Evolutionary conservation across 1,140 invertebrate species (phyloP).

Genomic region (Berghia stephanieae): DNA sequence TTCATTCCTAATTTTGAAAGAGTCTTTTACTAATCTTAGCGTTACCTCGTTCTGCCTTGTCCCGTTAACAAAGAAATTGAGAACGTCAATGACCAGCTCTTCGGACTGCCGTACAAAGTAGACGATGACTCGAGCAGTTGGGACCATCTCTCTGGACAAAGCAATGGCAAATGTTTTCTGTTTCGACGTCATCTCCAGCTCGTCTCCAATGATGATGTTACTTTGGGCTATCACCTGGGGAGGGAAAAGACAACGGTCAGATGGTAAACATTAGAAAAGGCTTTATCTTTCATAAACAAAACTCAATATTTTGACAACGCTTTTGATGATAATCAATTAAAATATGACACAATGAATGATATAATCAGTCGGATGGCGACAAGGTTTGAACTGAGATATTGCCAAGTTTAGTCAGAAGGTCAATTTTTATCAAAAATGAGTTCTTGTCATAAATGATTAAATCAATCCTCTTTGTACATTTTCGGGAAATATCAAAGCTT

Average conservation of each 20-base stretch:
- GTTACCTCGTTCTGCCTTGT: conserved; percentile 73
- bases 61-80: conserved; percentile 94
- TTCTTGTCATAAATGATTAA: too few species aligned
- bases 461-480: too few species aligned
- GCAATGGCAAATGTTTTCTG: conserved; percentile 86
- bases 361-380: too few species aligned
- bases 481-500: too few species aligned
- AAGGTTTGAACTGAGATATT: too few species aligned
- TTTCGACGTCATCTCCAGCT: conserved; percentile 61
- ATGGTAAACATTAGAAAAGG: neutral
- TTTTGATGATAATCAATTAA: too few species aligned
- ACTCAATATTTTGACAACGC: too few species aligned
- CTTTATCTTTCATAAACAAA: neutral
- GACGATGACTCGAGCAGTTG: conserved; percentile 87
- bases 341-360: too few species aligned
- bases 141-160: conserved; percentile 92
- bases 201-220: conserved; percentile 64
- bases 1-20: neutral
- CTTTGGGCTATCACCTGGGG: conserved; percentile 61
- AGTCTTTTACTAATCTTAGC: neutral
- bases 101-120: conserved; percentile 82
- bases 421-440: too few species aligned
- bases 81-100: conserved; percentile 88
- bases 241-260: neutral
- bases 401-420: too few species aligned